phyloP scores from a whole-genome alignment of 2,113 vertebrate species.

The Aplodontia rufa region DNA sequence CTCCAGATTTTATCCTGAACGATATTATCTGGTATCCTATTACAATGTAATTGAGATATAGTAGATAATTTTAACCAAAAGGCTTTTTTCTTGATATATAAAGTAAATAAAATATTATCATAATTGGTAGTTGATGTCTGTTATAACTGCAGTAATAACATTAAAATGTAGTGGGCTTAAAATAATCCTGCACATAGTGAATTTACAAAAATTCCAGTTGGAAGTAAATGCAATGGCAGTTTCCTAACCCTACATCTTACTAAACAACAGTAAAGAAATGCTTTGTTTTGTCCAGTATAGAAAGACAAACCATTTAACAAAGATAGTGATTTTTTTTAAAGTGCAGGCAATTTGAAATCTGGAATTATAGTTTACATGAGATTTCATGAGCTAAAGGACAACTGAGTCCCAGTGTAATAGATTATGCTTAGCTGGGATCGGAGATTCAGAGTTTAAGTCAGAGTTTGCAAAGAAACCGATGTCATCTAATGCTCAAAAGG shows the following conservation, averaged over 20 bases:
- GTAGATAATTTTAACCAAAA: conserved; percentile 68
- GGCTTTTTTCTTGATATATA: conserved; percentile 63
- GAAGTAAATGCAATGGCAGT: neutral
- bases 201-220: conserved; percentile 20
- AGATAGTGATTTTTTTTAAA: neutral
- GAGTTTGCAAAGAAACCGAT: neutral
- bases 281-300: conserved; percentile 17
- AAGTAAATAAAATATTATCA: conserved; percentile 65
- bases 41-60: conserved; percentile 70
- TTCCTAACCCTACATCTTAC: neutral
- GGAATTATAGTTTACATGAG: neutral
- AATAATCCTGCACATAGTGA: neutral
- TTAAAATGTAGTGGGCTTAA: conserved; percentile 56
- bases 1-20: conserved; percentile 56
- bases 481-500: neutral
- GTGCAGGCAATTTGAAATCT: neutral
- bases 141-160: conserved; percentile 51
- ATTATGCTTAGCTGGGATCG: neutral
- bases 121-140: conserved; percentile 64
- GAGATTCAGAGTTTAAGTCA: neutral
- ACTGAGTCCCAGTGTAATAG: neutral
- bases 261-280: neutral
- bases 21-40: conserved; percentile 42
- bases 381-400: neutral
- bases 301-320: conserved; percentile 16